phyloP scores from a whole-genome alignment of 1,140 invertebrate genomes.

The roundworm (Caenorhabditis elegans) region WBcel235 BX284606.5:4814001-4814500 shows the following conservation, averaged over 20 bases:
- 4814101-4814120: not conserved
- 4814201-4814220: too few species aligned
- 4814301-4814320: not conserved
- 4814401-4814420: not conserved
- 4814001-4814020: constrained; percentile 24
- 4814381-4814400: too few species aligned
- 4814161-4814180: too few species aligned
- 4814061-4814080: not conserved
- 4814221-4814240: not conserved
- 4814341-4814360: too few species aligned
- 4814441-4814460: not conserved
- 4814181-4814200: not conserved
- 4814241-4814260: not conserved
- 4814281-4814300: too few species aligned
- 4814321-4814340: not conserved
- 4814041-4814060: constrained; percentile 13
- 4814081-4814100: not conserved
- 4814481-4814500: constrained; percentile 10
- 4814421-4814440: not conserved
- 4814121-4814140: not conserved
- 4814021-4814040: constrained; percentile 26
- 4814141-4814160: too few species aligned
- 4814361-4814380: too few species aligned
- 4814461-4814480: not conserved
- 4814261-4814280: not conserved